These are phyloP conservation scores for Muscina levida DNA, from an alignment of 2,888 invertebrate genomes.

Conservation along the genomic window DNA sequence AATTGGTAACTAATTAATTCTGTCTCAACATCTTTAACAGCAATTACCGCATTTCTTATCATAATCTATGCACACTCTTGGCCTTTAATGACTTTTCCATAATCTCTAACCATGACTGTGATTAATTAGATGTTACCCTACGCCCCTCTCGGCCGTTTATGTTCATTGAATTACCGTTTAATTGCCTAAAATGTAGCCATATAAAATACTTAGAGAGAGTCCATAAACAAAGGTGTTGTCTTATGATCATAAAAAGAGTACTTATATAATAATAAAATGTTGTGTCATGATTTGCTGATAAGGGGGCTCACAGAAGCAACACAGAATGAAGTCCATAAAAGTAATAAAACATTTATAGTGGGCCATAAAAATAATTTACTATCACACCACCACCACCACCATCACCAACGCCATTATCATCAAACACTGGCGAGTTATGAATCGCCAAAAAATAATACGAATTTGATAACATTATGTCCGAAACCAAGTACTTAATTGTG, in stretches of 20 bases:
- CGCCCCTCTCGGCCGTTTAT: background rate
- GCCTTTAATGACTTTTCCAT: conserved; percentile 15
- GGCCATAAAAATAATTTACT: conserved; percentile 62
- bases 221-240: conserved; percentile 52
- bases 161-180: conserved; percentile 53
- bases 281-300: conserved; percentile 34
- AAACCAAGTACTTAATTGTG: background rate
- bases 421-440: background rate
- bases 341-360: conserved; percentile 53
- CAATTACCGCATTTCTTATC: conserved; percentile 13
- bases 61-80: background rate
- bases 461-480: conserved; percentile 6
- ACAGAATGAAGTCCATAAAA: conserved; percentile 59
- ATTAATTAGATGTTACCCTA: conserved; percentile 59
- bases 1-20: background rate
- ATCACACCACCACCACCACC: conserved; percentile 36
- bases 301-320: conserved; percentile 23
- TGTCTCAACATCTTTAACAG: background rate
- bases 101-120: conserved; percentile 16
- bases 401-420: conserved; percentile 10
- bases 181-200: conserved; percentile 39
- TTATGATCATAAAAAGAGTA: conserved; percentile 61
- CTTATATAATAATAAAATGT: conserved; percentile 64
- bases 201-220: conserved; percentile 11
- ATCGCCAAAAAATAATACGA: background rate